Conservation (phyloP, 2,113 vertebrate genomes). For the Ceyx cyanopectus region DNA sequence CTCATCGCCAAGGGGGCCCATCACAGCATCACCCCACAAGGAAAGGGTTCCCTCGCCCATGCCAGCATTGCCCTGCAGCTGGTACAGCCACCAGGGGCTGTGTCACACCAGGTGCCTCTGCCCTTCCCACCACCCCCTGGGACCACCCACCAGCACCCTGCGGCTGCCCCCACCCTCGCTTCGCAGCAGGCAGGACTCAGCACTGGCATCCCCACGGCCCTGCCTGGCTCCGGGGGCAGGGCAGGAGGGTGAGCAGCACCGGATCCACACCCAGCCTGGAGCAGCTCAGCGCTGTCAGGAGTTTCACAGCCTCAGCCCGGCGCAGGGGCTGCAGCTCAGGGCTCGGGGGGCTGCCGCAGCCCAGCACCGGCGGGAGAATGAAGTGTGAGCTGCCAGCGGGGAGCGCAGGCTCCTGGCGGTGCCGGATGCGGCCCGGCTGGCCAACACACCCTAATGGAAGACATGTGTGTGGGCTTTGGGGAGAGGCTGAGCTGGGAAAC, state of each 20-base stretch:
- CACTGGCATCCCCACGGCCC: fast-evolving
- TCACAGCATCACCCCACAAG: too few species aligned
- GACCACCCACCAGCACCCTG: background rate
- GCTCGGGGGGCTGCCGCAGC: background rate
- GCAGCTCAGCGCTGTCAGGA: background rate
- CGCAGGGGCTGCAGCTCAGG: background rate
- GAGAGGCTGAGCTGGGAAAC: conserved; percentile 66
- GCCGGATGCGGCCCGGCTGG: conserved; percentile 64
- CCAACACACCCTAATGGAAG: conserved; percentile 60
- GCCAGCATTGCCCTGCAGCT: too few species aligned
- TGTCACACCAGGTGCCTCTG: too few species aligned
- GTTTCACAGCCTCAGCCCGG: background rate
- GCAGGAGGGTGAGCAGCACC: background rate
- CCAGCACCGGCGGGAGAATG: background rate
- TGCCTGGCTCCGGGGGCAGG: fast-evolving
- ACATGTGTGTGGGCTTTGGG: conserved; percentile 71
- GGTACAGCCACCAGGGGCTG: too few species aligned
- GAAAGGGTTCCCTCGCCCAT: too few species aligned
- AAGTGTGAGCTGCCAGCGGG: conserved; percentile 49
- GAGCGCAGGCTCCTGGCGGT: conserved; percentile 55
- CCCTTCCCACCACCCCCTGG: background rate
- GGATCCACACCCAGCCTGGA: fast-evolving
- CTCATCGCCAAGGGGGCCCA: too few species aligned
- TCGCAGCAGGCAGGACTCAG: background rate
- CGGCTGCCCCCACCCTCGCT: background rate